phyloP scores from a whole-genome alignment of 2,888 invertebrate genomes.

The Gnatocerus cornutus region DNA sequence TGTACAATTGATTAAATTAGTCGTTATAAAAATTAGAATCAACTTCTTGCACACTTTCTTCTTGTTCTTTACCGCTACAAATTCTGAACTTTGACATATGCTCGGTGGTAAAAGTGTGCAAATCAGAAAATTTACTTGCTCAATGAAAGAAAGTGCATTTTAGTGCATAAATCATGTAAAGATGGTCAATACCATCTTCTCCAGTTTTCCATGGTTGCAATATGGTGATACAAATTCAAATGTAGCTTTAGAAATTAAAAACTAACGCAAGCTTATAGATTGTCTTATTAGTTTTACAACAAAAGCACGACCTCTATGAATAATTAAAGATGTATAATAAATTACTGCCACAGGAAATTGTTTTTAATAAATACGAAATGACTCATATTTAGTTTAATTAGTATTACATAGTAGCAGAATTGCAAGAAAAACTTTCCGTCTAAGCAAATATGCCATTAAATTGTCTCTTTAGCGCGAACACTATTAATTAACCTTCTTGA shows the following conservation, averaged over 20 bases:
- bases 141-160: conserved; percentile 34
- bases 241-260: no score
- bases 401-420: background rate
- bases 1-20: conserved; percentile 1
- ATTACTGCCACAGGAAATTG: conserved; percentile 1
- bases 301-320: conserved; percentile 3
- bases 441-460: background rate
- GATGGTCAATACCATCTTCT: background rate
- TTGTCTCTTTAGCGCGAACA: background rate
- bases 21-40: conserved; percentile 16
- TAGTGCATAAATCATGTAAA: conserved; percentile 19
- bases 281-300: background rate
- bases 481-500: background rate
- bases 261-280: background rate
- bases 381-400: no score
- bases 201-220: no score
- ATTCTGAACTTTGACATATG: conserved; percentile 36
- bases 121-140: conserved; percentile 7
- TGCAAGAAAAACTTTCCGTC: background rate
- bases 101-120: conserved; percentile 12
- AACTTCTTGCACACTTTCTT: conserved; percentile 20
- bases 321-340: conserved; percentile 4
- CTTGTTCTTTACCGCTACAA: conserved; percentile 22
- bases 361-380: background rate
- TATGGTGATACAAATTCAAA: no score